phyloP scores from a whole-genome alignment of 1,140 invertebrate species.

The Zaprionus ornatus region DNA sequence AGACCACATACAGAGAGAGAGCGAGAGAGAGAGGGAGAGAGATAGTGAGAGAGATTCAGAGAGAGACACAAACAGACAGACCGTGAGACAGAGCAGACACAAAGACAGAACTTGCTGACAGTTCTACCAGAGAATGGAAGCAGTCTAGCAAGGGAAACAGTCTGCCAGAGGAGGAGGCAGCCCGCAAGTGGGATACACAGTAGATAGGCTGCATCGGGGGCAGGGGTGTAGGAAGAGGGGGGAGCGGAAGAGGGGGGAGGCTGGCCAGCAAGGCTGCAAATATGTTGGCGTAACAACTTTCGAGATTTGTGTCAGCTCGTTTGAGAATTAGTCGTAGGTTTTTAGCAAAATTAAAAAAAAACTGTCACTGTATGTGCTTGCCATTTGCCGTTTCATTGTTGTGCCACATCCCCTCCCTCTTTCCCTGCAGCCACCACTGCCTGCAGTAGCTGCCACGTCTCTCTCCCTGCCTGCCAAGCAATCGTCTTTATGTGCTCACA shows the following conservation, averaged over 20 bases:
- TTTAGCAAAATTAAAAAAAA: conserved; percentile 80
- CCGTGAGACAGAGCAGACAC: conserved; percentile 27
- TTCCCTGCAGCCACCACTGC: not conserved
- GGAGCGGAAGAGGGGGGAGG: not conserved
- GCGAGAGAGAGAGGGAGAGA: conserved; percentile 21
- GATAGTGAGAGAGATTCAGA: conserved; percentile 17
- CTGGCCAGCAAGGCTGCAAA: conserved; percentile 32
- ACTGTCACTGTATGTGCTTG: conserved; percentile 69
- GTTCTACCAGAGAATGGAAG: conserved; percentile 18
- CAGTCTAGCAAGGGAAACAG: not conserved
- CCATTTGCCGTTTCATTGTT: conserved; percentile 76
- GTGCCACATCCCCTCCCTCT: conserved; percentile 25
- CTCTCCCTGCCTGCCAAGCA: not conserved
- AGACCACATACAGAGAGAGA: too few species aligned
- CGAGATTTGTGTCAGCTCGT: conserved; percentile 80
- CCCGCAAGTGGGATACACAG: not conserved
- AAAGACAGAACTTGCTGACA: conserved; percentile 40
- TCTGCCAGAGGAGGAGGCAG: not conserved
- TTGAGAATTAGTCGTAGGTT: conserved; percentile 81
- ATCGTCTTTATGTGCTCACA: not conserved
- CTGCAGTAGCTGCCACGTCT: not conserved
- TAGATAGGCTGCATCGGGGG: not conserved
- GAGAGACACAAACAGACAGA: conserved; percentile 13
- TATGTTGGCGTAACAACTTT: conserved; percentile 74
- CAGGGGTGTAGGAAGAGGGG: not conserved